These are phyloP conservation scores for Pholis gunnellus DNA, from an alignment of 2,113 vertebrate genomes.

Conservation along the genomic window DNA sequence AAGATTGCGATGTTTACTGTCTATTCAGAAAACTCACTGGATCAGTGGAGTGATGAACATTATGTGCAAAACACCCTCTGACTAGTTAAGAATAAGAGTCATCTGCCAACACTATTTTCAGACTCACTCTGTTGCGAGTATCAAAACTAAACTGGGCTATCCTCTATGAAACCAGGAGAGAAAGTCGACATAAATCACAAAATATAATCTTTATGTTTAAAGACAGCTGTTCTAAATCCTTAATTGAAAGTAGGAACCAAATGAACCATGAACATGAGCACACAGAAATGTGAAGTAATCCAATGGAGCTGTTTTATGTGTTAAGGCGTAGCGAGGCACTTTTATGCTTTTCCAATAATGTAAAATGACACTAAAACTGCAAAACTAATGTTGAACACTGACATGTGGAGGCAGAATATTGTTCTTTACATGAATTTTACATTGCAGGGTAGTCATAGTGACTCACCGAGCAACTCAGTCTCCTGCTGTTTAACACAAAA, in stretches of 20 bases:
- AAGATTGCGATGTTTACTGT: conserved; percentile 36
- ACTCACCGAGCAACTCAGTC: conserved; percentile 67
- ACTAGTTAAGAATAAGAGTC: conserved; percentile 52
- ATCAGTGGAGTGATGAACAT: conserved; percentile 41
- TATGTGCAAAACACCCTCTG: conserved; percentile 40
- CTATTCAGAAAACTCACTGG: conserved; percentile 14
- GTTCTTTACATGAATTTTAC: conserved; percentile 73
- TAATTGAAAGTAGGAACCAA: conserved; percentile 79
- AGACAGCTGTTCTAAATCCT: conserved; percentile 80
- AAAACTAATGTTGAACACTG: conserved; percentile 74
- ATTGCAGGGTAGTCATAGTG: conserved; percentile 72
- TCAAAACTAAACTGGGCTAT: conserved; percentile 63
- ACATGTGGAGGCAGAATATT: conserved; percentile 75
- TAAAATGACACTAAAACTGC: conserved; percentile 78
- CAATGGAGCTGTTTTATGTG: conserved; percentile 61
- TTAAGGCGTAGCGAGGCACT: conserved; percentile 52
- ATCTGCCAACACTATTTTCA: conserved; percentile 67
- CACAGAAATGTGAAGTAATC: conserved; percentile 73
- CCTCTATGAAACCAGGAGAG: conserved; percentile 37
- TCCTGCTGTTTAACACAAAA: conserved; percentile 72
- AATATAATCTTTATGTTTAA: conserved; percentile 79
- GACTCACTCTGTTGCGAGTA: conserved; percentile 35
- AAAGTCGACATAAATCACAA: conserved; percentile 71
- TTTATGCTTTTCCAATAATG: conserved; percentile 79
- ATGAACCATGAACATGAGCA: conserved; percentile 66